phyloP scores from a whole-genome alignment of 2,888 invertebrate species.

The Drosophila gaucha region DNA sequence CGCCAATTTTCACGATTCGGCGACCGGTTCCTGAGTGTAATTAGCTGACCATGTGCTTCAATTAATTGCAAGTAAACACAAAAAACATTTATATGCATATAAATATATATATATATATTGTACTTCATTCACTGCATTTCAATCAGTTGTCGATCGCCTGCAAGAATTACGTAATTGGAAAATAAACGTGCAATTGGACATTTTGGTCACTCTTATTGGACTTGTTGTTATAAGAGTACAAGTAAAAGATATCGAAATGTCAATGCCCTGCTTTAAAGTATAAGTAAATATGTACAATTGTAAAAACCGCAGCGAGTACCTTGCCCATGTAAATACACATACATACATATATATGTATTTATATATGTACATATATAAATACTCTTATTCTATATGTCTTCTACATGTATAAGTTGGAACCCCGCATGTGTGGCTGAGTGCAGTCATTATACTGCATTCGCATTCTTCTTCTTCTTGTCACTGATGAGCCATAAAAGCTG shows the following conservation, averaged over 20 bases:
- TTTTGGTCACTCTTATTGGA: slow-evolving; percentile 1
- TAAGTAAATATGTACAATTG: slow-evolving; percentile 6
- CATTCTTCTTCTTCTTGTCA: neutral
- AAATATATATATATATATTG: neutral
- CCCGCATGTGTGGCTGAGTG: slow-evolving; percentile 10
- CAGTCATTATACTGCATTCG: slow-evolving; percentile 11
- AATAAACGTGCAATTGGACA: neutral
- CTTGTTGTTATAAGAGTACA: slow-evolving; percentile 3
- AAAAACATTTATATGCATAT: slow-evolving; percentile 6
- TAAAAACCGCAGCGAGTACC: slow-evolving; percentile 22
- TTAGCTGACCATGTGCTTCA: slow-evolving; percentile 44
- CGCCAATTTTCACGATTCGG: neutral
- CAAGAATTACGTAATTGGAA: slow-evolving; percentile 31
- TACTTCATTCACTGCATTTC: slow-evolving; percentile 21
- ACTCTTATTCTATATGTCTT: neutral
- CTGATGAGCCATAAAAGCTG: slow-evolving; percentile 41
- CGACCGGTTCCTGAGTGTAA: slow-evolving; percentile 61
- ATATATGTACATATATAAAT: neutral
- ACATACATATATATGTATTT: neutral
- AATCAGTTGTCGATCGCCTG: slow-evolving; percentile 14
- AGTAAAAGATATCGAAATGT: slow-evolving; percentile 35
- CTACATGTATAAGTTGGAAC: slow-evolving; percentile 1
- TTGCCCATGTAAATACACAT: slow-evolving; percentile 6
- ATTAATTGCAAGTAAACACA: slow-evolving; percentile 18
- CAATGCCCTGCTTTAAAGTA: slow-evolving; percentile 31